Conservation (phyloP, 2,888 invertebrate genomes). For the Xestobium rufovillosum region DNA sequence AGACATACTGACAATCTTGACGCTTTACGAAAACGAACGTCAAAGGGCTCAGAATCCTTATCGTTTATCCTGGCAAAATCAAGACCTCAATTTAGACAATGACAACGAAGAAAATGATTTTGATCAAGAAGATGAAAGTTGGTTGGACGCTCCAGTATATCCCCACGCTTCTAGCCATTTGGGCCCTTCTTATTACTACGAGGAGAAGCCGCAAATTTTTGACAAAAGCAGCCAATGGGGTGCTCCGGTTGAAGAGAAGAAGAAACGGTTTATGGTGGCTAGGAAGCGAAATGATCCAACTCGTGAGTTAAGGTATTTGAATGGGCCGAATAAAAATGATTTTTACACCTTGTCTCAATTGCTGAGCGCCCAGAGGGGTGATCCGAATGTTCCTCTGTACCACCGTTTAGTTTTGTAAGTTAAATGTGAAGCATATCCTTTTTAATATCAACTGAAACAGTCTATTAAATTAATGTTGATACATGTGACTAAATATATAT, state of each 20-base stretch:
- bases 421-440: constrained; percentile 4
- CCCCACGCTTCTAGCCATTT: constrained; percentile 39
- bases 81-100: constrained; percentile 43
- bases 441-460: not conserved
- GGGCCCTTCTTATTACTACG: constrained; percentile 32
- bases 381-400: constrained; percentile 52
- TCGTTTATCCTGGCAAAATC: constrained; percentile 46
- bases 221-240: constrained; percentile 30
- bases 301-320: constrained; percentile 38
- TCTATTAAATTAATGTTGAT: no score
- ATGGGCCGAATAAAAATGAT: constrained; percentile 47
- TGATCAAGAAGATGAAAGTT: constrained; percentile 49
- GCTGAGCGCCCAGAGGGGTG: constrained; percentile 45
- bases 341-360: constrained; percentile 54
- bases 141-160: constrained; percentile 54
- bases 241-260: constrained; percentile 29
- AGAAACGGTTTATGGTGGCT: constrained; percentile 57
- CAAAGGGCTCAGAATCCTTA: constrained; percentile 31
- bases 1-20: constrained; percentile 52
- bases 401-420: constrained; percentile 55
- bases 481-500: no score
- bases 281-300: constrained; percentile 46
- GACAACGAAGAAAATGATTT: constrained; percentile 48
- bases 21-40: constrained; percentile 54
- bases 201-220: constrained; percentile 27